A percentile compares a stretch with the other conserved stretches of the same genome.
phyloP scores from a whole-genome alignment of 2,113 vertebrate genomes.

The Collichthys lucidus region DNA sequence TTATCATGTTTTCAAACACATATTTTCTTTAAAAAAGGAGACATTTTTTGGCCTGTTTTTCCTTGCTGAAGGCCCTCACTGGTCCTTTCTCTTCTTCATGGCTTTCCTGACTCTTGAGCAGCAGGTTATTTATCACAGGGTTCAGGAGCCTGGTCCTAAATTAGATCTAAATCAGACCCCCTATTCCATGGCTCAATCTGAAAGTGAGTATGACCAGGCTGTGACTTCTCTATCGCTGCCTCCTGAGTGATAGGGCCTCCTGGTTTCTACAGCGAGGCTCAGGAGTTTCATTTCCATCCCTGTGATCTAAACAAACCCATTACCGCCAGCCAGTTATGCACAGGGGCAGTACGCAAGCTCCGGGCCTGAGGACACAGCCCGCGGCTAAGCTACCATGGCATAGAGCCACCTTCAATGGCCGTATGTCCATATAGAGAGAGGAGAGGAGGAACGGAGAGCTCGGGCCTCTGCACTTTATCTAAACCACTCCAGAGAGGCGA shows the following conservation, averaged over 20 bases:
- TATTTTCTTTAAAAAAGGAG: conserved; percentile 45
- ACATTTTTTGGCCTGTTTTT: conserved; percentile 39
- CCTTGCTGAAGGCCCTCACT: conserved; percentile 2
- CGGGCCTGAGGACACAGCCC: conserved; percentile 76
- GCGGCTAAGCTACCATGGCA: conserved; percentile 83
- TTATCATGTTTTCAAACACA: conserved; percentile 73
- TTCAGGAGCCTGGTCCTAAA: conserved; percentile 69
- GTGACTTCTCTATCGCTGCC: conserved; percentile 69
- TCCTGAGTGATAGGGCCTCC: conserved; percentile 78
- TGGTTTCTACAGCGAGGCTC: conserved; percentile 74
- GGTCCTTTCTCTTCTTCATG: conserved; percentile 44
- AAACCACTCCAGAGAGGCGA: conserved; percentile 83
- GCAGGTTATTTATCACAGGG: conserved; percentile 70
- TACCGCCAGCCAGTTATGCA: conserved; percentile 75
- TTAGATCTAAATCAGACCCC: conserved; percentile 80
- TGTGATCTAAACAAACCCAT: conserved; percentile 88
- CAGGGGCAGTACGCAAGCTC: conserved; percentile 71
- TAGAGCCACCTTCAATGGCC: conserved; percentile 80
- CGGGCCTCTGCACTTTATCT: conserved; percentile 82
- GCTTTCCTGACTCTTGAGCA: conserved; percentile 56
- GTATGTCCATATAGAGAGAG: conserved; percentile 69
- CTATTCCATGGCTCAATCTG: conserved; percentile 67
- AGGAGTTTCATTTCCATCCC: conserved; percentile 85
- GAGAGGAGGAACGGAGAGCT: conserved; percentile 54
- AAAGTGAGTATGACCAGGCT: conserved; percentile 72